A percentile compares a stretch with the other conserved stretches of the same genome.
Conservation (phyloP, 2,113 vertebrate species). For the Amblyopsis rosae region DNA sequence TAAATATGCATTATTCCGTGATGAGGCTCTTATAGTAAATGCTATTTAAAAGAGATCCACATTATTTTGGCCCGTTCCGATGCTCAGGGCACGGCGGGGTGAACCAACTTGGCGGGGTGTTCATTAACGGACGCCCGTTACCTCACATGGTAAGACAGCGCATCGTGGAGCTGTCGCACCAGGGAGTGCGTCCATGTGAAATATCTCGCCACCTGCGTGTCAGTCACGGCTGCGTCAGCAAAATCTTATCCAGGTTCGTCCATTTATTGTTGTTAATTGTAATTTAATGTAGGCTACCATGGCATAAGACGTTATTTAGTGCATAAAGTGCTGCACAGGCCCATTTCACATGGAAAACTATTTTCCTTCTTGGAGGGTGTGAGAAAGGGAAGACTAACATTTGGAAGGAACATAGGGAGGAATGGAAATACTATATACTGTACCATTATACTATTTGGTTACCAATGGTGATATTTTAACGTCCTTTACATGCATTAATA, state of each 20-base stretch:
- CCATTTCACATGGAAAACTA: not conserved
- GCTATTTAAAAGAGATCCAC: not conserved
- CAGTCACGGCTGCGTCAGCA: conserved; percentile 68
- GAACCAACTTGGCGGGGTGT: conserved; percentile 66
- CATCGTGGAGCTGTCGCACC: conserved; percentile 55
- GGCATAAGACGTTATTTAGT: no score
- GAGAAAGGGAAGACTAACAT: no score
- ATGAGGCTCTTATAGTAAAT: not conserved
- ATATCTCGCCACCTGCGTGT: conserved; percentile 63
- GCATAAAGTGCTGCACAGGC: no score
- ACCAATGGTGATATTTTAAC: not conserved
- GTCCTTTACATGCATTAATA: no score
- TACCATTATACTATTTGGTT: not conserved
- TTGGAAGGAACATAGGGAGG: no score
- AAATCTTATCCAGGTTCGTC: conserved; percentile 48
- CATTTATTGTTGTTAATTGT: not conserved
- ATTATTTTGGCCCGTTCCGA: not conserved
- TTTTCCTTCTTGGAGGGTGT: no score
- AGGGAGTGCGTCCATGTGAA: conserved; percentile 57
- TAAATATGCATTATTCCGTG: not conserved
- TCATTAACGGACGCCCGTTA: conserved; percentile 62
- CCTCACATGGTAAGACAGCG: conserved; percentile 44
- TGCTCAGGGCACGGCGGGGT: conserved; percentile 44
- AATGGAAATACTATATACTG: no score
- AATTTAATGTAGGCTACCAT: not conserved